A percentile compares a stretch with the other conserved stretches of the same genome.
phyloP scores from a whole-genome alignment of 1,140 invertebrate species.

The Penaeus vannamei region DNA sequence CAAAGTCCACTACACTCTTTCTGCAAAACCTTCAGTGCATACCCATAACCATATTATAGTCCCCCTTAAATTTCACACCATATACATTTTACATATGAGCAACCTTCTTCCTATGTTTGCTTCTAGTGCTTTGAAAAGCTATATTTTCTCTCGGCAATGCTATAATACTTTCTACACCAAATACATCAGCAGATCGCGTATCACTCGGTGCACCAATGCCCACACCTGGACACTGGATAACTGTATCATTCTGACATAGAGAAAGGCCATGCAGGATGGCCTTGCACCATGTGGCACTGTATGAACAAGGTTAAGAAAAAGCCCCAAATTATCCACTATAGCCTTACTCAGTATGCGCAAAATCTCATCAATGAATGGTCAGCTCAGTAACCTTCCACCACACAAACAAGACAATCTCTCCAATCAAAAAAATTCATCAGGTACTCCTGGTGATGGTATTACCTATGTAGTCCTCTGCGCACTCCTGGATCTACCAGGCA shows the following conservation, averaged over 20 bases:
- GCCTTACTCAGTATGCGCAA: not conserved
- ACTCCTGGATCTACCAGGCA: not conserved
- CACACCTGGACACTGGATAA: constrained; percentile 21
- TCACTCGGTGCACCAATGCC: not conserved
- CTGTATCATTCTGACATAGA: not conserved
- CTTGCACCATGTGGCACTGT: not conserved
- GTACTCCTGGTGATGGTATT: not conserved
- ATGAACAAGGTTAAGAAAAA: not conserved
- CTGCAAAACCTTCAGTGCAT: not conserved
- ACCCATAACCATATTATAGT: not conserved
- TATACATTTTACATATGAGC: not conserved
- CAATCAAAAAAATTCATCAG: not conserved
- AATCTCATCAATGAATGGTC: not conserved
- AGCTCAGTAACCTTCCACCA: not conserved
- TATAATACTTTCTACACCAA: not conserved
- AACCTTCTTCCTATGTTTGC: not conserved
- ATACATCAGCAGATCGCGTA: not conserved
- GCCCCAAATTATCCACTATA: not conserved
- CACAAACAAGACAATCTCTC: not conserved
- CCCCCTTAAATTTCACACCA: not conserved
- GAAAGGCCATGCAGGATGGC: not conserved
- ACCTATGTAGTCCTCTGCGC: not conserved
- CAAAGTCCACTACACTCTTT: not conserved
- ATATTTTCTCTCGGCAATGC: not conserved
- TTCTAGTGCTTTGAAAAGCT: not conserved